These are phyloP conservation scores for Trinorchestia longiramus DNA, from an alignment of 1,140 invertebrate genomes.

Conservation along the genomic window DNA sequence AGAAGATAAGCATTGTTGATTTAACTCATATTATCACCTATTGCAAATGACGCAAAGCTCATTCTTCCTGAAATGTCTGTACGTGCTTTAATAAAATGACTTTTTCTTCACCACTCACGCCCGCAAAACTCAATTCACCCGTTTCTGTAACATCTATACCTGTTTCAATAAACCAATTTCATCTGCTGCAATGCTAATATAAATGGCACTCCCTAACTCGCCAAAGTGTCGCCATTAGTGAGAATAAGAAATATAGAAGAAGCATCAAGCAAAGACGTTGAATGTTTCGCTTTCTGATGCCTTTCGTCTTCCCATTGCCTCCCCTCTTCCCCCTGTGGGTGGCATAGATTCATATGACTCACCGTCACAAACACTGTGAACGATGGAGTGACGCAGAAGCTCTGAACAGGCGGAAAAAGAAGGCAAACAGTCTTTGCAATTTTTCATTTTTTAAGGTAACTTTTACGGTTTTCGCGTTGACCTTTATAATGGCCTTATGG, in stretches of 20 bases:
- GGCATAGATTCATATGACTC: slow-evolving; percentile 92
- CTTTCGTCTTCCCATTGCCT: slow-evolving; percentile 56
- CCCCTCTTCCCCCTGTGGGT: slow-evolving; percentile 72
- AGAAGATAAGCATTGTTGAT: not conserved
- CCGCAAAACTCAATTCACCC: not conserved
- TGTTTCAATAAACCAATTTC: not conserved
- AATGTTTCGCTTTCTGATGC: slow-evolving; percentile 6
- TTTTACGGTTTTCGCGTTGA: slow-evolving; percentile 35
- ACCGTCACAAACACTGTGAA: slow-evolving; percentile 95
- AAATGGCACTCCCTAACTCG: not conserved
- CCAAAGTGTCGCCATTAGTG: not conserved
- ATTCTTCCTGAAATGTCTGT: not conserved
- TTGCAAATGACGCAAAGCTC: not conserved
- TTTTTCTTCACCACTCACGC: not conserved
- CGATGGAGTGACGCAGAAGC: slow-evolving; percentile 89
- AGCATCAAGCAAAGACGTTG: not conserved
- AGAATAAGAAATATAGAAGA: not conserved
- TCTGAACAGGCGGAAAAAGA: slow-evolving; percentile 82
- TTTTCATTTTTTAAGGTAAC: slow-evolving; percentile 96
- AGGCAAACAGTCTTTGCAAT: slow-evolving; percentile 89
- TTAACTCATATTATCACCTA: not conserved
- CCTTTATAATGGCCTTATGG: slow-evolving; percentile 1
- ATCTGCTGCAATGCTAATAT: not conserved
- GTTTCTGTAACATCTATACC: not conserved
- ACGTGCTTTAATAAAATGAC: not conserved